These are phyloP conservation scores for Andrena haemorrhoa DNA, from an alignment of 2,888 invertebrate genomes.

Conservation along the genomic window DNA sequence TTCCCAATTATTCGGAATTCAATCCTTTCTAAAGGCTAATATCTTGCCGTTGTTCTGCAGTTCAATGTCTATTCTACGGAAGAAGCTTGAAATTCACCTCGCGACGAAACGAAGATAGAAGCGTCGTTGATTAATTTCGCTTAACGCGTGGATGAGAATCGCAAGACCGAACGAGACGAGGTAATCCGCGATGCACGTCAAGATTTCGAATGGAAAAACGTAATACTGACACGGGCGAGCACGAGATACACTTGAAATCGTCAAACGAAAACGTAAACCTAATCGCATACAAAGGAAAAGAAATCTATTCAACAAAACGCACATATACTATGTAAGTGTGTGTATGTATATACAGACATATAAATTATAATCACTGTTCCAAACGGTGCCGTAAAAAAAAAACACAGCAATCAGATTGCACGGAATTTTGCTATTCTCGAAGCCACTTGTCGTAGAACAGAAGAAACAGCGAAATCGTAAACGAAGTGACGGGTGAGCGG, in stretches of 20 bases:
- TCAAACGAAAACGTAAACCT: slow-evolving; percentile 43
- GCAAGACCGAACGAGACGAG: slow-evolving; percentile 1
- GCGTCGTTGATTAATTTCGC: too few relatives aligned
- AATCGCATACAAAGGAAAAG: slow-evolving; percentile 32
- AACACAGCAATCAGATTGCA: slow-evolving; percentile 62
- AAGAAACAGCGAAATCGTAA: too few relatives aligned
- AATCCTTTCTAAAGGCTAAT: too few relatives aligned
- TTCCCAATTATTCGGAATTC: too few relatives aligned
- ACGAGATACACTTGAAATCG: slow-evolving; percentile 47
- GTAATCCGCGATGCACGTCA: not conserved
- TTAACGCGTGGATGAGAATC: not conserved
- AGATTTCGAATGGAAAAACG: slow-evolving; percentile 32
- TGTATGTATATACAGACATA: slow-evolving; percentile 6
- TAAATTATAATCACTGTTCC: slow-evolving; percentile 43
- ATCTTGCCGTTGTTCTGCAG: too few relatives aligned
- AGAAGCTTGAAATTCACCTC: too few relatives aligned
- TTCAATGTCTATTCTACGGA: too few relatives aligned
- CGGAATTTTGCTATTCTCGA: slow-evolving; percentile 45
- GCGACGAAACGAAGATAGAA: not conserved
- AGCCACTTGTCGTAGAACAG: not conserved
- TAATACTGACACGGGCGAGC: slow-evolving; percentile 59
- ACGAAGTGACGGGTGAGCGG: too few relatives aligned
- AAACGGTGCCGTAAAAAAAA: slow-evolving; percentile 41
- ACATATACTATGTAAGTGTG: not conserved
- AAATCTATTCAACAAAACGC: slow-evolving; percentile 37